Evolutionary conservation across 2,888 invertebrate species (phyloP).

Genomic region (Lasioglossum zephyrum): DNA sequence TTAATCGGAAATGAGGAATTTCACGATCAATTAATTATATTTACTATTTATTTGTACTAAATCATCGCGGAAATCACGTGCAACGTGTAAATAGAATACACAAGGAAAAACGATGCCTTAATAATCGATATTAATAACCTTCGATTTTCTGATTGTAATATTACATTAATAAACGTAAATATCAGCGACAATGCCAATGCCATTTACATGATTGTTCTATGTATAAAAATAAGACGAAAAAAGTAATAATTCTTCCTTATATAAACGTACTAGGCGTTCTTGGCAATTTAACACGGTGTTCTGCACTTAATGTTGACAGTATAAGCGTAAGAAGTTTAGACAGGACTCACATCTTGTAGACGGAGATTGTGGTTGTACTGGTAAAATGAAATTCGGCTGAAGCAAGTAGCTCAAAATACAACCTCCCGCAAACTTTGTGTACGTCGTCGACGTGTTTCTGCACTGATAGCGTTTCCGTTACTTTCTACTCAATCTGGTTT

Average conservation of each 20-base stretch:
- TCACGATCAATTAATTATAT: neutral
- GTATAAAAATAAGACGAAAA: no score
- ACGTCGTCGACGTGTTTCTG: neutral
- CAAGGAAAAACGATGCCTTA: neutral
- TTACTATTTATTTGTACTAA: neutral
- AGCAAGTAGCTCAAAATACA: neutral
- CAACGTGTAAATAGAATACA: neutral
- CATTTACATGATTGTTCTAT: no score
- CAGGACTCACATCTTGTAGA: neutral
- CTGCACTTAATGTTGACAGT: neutral
- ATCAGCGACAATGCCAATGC: no score
- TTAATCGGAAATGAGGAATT: neutral
- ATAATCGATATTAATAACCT: no score
- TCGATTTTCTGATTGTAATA: no score
- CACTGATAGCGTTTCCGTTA: neutral
- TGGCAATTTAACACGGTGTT: neutral
- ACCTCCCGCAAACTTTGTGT: neutral
- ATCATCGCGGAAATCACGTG: neutral
- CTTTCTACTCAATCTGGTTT: neutral
- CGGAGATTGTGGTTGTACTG: neutral
- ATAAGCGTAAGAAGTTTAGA: neutral
- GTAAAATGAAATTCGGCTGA: neutral
- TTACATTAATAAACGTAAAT: no score
- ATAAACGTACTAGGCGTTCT: neutral
- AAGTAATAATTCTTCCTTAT: no score